Percentiles rank a stretch among this genome's conserved stretches.
Evolutionary conservation across 2,113 vertebrate species (phyloP).

Genomic region (Coptodon rendalli): DNA sequence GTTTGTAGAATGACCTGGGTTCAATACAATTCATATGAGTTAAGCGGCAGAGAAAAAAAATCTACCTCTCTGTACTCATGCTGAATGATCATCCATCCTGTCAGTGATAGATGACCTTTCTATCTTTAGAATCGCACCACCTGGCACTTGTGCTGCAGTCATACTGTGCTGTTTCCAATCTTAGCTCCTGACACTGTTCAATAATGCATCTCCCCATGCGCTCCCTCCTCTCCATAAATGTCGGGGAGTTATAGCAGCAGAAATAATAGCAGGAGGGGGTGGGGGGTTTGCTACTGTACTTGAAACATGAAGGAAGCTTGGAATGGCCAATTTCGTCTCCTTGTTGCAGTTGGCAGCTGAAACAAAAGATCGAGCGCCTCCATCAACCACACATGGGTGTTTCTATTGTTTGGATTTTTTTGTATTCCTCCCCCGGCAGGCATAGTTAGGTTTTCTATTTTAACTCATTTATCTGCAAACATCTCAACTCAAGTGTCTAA

Average conservation of each 20-base stretch:
- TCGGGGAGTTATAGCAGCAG: conserved; percentile 21
- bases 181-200: conserved; percentile 63
- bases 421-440: not conserved
- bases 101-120: conserved; percentile 59
- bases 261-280: not conserved
- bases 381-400: not conserved
- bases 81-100: conserved; percentile 17
- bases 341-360: not conserved
- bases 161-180: conserved; percentile 59
- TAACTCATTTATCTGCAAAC: not conserved
- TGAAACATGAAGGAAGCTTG: not conserved
- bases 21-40: conserved; percentile 33
- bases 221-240: conserved; percentile 5
- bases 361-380: not conserved
- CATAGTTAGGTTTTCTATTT: not conserved
- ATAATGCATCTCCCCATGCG: conserved; percentile 61
- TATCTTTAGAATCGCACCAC: conserved; percentile 60
- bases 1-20: conserved; percentile 23
- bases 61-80: not conserved
- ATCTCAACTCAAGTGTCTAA: not conserved
- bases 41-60: not conserved
- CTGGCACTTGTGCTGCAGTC: conserved; percentile 8
- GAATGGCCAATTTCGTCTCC: not conserved
- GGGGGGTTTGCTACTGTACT: not conserved
- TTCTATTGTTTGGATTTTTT: conserved; percentile 13